These are phyloP conservation scores for Epizoanthus illoricatus DNA, from an alignment of 92 coral and sea anemone species.

Conservation along the genomic window DNA sequence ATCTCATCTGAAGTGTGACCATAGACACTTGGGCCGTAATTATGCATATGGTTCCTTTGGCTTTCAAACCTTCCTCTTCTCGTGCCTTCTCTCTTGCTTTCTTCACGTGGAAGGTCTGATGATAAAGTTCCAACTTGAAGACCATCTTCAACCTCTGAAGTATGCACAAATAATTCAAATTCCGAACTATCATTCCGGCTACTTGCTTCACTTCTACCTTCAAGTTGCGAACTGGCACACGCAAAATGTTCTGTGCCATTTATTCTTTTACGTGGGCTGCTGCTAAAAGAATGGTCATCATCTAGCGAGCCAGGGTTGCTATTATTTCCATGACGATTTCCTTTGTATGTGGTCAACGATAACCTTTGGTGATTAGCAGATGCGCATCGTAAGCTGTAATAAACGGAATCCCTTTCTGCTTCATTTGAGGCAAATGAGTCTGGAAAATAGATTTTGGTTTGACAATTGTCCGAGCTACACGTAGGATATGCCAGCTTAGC, in stretches of 20 bases:
- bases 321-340: neutral
- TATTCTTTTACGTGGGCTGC: neutral
- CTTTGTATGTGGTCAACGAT: neutral
- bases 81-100: neutral
- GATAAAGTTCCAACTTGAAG: conserved; percentile 6
- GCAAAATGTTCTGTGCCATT: neutral
- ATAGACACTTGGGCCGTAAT: neutral
- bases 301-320: neutral
- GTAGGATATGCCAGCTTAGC: neutral
- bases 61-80: neutral
- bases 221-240: neutral
- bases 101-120: neutral
- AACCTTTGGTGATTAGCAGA: neutral
- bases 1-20: neutral
- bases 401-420: neutral
- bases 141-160: neutral
- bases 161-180: neutral
- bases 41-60: neutral
- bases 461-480: conserved; percentile 4
- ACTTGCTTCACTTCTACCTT: neutral
- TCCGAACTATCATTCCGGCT: neutral
- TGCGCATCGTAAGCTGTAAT: neutral
- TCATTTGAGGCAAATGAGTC: conserved; percentile 17
- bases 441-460: conserved; percentile 27
- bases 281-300: neutral